phyloP scores from a whole-genome alignment of 2,113 vertebrate species.

The Physeter macrocephalus region DNA sequence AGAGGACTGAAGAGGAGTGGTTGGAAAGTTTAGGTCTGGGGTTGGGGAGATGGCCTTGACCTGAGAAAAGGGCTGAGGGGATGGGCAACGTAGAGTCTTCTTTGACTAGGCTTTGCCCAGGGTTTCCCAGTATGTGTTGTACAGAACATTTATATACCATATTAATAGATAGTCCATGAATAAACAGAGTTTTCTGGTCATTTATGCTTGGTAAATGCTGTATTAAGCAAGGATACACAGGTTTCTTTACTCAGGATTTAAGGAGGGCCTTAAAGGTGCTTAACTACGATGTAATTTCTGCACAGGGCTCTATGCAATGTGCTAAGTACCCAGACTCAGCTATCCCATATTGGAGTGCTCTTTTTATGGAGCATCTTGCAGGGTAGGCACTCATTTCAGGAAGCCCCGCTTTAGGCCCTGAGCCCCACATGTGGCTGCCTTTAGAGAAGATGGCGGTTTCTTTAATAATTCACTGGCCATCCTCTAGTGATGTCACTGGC shows the following conservation, averaged over 20 bases:
- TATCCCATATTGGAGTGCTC: background rate
- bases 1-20: background rate
- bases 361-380: background rate
- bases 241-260: background rate
- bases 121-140: background rate
- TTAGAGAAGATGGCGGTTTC: background rate
- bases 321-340: background rate
- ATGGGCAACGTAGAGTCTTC: background rate
- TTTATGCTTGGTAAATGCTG: background rate
- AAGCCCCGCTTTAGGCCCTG: background rate
- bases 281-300: fast-evolving
- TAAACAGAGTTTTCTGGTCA: background rate
- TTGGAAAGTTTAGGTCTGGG: background rate
- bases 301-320: fast-evolving
- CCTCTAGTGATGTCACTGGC: background rate
- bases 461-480: background rate
- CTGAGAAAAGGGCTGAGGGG: background rate
- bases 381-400: background rate
- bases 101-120: background rate
- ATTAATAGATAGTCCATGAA: background rate
- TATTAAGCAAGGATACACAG: background rate
- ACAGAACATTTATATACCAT: background rate
- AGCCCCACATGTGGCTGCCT: background rate
- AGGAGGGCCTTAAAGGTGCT: background rate
- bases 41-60: background rate